phyloP scores from a whole-genome alignment of 1,140 invertebrate species.

The Drosophila kohkoa region DNA sequence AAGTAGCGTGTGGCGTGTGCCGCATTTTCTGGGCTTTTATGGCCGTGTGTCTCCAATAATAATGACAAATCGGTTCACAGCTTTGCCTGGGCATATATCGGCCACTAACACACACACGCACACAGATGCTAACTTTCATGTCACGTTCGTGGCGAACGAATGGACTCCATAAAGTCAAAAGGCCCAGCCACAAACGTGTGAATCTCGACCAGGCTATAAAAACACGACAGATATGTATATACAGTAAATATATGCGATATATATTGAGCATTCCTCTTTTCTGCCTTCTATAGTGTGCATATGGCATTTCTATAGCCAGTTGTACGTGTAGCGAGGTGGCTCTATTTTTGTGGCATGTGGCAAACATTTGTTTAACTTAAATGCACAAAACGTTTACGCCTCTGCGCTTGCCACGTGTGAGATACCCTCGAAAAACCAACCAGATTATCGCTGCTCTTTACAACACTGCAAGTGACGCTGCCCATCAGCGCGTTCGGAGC shows the following conservation, averaged over 20 bases:
- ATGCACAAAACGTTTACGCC: conserved; percentile 26
- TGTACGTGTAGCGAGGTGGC: too few species aligned
- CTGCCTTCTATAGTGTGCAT: not conserved
- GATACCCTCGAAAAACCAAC: too few species aligned
- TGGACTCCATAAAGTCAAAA: conserved; percentile 74
- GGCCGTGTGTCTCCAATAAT: conserved; percentile 70
- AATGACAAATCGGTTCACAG: conserved; percentile 77
- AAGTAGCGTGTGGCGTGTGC: conserved; percentile 11
- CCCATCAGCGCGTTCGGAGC: too few species aligned
- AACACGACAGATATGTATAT: conserved; percentile 53
- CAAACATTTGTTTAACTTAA: conserved; percentile 42
- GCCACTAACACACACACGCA: not conserved
- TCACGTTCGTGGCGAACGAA: conserved; percentile 66
- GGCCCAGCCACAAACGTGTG: conserved; percentile 64
- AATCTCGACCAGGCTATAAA: conserved; percentile 75
- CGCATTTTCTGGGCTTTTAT: conserved; percentile 40
- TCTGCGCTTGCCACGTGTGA: not conserved
- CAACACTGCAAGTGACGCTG: too few species aligned
- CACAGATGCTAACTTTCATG: conserved; percentile 55
- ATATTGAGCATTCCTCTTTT: conserved; percentile 2
- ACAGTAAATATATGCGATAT: not conserved
- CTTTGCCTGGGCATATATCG: conserved; percentile 23
- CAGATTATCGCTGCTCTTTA: too few species aligned
- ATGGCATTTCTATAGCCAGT: not conserved
- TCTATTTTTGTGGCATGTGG: conserved; percentile 24